Base-by-base conservation (phyloP, 2,797 vertebrate genomes). In the Psittacula derbiana region DNA sequence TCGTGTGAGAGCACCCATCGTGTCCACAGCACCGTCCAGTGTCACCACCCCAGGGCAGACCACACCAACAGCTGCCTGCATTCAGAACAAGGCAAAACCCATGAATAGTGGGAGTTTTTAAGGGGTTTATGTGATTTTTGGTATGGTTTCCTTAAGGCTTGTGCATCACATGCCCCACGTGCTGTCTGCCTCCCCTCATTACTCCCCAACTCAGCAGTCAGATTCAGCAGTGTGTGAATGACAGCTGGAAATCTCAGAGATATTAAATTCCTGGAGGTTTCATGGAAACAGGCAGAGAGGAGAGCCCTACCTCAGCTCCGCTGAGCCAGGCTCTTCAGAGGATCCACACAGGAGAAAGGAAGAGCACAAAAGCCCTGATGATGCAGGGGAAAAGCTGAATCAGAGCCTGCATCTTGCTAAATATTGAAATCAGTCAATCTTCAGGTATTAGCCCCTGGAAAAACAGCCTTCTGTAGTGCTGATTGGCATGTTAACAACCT, bases 211-310 rank as follows among this genome's bases (percentile, higher is more conserved):
- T 75, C 92, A 72, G 62, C 60, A 93, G 90, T 84, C 82, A 86
- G 72, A 96, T 75, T 79, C 76, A 72, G 75, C 67, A 72, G 80
- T 2, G 0, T 38, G 53, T 93, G 94, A 97, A 50, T 88, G 92
- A 86, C 95, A 93, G 92, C 73, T 92, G 90, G 89, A 94, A 93
- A 93, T 84, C 83, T 92, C 88, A 4, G 61, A 53, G 53, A 81
- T 92, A 92, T 81, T 92, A 88, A 92, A 93, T 93, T 93, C 80
- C 83, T 52, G 43, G 36, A 84, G 80, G 78, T 86, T 93, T 90
- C 50, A 40, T 27, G 72, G 71, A 75, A 95, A 92, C 2, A 5
- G 85, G 28, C 28, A 61, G 46, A 72, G 50, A 50, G 23, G 36
- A 75, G 28, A 88, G 73, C 46, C 43, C 67, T 73, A 73, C 60